phyloP scores from a whole-genome alignment of 2,113 vertebrate genomes.

The Sturnira hondurensis region DNA sequence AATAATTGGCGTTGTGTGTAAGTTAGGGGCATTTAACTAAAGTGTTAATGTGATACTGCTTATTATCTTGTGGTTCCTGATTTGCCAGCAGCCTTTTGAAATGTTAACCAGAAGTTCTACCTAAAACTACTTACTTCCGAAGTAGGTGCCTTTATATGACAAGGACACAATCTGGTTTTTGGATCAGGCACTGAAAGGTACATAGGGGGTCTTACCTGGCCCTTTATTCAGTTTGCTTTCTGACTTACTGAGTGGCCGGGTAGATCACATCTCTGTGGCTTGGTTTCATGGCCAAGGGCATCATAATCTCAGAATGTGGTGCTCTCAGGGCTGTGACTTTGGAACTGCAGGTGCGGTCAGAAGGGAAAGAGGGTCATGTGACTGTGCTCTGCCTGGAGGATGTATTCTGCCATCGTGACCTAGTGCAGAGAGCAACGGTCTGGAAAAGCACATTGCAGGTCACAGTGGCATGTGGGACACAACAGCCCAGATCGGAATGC shows the following conservation, averaged over 20 bases:
- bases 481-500: not conserved
- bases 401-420: not conserved
- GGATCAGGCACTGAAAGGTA: not conserved
- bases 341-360: not conserved
- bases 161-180: not conserved
- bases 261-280: slow-evolving; percentile 39
- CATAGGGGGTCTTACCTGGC: not conserved
- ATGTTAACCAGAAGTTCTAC: not conserved
- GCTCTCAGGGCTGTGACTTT: not conserved
- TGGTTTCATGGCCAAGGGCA: not conserved
- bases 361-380: not conserved
- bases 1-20: slow-evolving; percentile 29
- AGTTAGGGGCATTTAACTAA: slow-evolving; percentile 51
- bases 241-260: slow-evolving; percentile 9
- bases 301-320: not conserved
- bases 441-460: not conserved
- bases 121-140: not conserved
- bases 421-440: not conserved
- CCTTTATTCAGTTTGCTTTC: not conserved
- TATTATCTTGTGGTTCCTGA: slow-evolving; percentile 38
- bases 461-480: not conserved
- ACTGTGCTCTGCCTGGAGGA: not conserved
- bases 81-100: slow-evolving; percentile 21
- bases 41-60: slow-evolving; percentile 29
- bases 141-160: not conserved